Conservation (phyloP, 2,113 vertebrate species). For the Platysternon megacephalum region DNA sequence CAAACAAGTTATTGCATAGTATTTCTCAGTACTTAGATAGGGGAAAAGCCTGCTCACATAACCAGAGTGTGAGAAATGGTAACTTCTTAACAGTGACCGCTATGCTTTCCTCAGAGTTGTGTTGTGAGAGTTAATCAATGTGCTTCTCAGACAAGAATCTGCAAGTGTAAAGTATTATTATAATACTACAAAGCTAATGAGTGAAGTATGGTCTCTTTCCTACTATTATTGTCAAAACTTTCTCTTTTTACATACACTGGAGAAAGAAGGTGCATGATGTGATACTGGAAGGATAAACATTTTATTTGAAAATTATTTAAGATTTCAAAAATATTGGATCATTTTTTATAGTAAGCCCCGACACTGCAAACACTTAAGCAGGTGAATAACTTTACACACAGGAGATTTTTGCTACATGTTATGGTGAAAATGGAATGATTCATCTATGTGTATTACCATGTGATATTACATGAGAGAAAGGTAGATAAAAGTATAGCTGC, state of each 20-base stretch:
- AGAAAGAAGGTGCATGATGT: background rate
- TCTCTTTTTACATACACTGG: background rate
- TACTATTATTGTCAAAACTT: slow-evolving; percentile 14
- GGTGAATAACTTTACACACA: slow-evolving; percentile 68
- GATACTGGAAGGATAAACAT: slow-evolving; percentile 44
- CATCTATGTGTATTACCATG: slow-evolving; percentile 67
- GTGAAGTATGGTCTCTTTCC: background rate
- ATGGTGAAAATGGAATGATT: slow-evolving; percentile 69
- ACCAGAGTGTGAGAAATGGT: background rate
- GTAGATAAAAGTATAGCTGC: slow-evolving; percentile 69
- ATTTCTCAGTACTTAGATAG: slow-evolving; percentile 16
- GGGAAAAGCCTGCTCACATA: slow-evolving; percentile 19
- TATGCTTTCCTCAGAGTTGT: background rate
- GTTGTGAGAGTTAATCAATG: slow-evolving; percentile 7
- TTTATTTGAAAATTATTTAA: slow-evolving; percentile 41
- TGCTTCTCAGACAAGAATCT: slow-evolving; percentile 20
- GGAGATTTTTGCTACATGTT: slow-evolving; percentile 58
- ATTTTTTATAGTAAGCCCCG: slow-evolving; percentile 45
- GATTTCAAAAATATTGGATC: slow-evolving; percentile 30
- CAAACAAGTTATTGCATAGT: background rate
- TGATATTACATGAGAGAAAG: slow-evolving; percentile 70
- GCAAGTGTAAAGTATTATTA: background rate
- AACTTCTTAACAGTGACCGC: background rate
- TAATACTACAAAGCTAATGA: slow-evolving; percentile 3
- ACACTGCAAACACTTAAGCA: slow-evolving; percentile 59